phyloP scores from a whole-genome alignment of 2,888 invertebrate species.

The Agriopis leucophaearia region DNA sequence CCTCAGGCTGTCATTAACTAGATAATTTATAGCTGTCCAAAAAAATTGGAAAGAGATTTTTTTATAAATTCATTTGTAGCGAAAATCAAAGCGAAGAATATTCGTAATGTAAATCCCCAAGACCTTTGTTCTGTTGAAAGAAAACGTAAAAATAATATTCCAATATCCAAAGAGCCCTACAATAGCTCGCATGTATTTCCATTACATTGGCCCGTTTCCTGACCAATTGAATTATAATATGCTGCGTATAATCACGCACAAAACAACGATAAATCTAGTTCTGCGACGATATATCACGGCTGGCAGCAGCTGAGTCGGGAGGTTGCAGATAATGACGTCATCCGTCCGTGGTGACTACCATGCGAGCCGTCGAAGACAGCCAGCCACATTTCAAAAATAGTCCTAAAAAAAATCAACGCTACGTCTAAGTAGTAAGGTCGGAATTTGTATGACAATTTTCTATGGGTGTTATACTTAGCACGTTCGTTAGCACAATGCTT shows the following conservation, averaged over 20 bases:
- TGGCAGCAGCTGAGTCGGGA: constrained; percentile 70
- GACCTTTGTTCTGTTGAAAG: constrained; percentile 2
- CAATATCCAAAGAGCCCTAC: constrained; percentile 19
- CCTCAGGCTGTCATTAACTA: too few species aligned
- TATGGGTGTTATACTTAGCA: constrained; percentile 38
- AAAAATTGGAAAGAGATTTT: background rate
- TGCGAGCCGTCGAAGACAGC: constrained; percentile 47
- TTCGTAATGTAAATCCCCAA: constrained; percentile 4
- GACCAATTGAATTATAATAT: constrained; percentile 53
- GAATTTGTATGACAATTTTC: constrained; percentile 24
- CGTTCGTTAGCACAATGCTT: constrained; percentile 68
- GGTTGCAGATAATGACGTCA: constrained; percentile 77
- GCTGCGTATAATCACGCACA: constrained; percentile 57
- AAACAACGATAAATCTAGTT: constrained; percentile 72
- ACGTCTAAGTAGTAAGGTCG: constrained; percentile 20
- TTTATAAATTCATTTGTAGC: background rate
- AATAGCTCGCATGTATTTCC: constrained; percentile 27
- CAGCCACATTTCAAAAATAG: constrained; percentile 39
- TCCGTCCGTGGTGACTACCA: constrained; percentile 58
- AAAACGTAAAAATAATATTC: constrained; percentile 25
- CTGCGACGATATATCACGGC: constrained; percentile 67
- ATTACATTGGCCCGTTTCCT: constrained; percentile 38
- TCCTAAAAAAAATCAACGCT: constrained; percentile 30
- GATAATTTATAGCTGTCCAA: background rate
- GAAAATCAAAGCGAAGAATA: background rate